phyloP scores from a whole-genome alignment of 2,797 vertebrate species.

The Lepidocolaptes lacrymiger region DNA sequence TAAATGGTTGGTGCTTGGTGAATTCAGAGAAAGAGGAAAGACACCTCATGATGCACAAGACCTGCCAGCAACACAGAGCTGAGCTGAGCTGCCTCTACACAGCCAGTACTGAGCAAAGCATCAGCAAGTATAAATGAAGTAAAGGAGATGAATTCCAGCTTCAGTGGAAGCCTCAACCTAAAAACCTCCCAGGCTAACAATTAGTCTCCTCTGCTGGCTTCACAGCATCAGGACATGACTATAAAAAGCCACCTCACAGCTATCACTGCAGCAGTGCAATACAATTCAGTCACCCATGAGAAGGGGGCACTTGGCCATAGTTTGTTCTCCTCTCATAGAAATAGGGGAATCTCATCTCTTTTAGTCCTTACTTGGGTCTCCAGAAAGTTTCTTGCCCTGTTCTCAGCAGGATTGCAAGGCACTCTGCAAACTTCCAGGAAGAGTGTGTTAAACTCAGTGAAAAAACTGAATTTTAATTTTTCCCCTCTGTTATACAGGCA shows the following conservation, averaged over 20 bases:
- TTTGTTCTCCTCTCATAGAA: neutral
- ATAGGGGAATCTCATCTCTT: neutral
- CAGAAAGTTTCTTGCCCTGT: neutral
- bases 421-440: neutral
- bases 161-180: neutral
- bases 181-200: neutral
- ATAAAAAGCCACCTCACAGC: neutral
- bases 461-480: neutral
- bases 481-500: neutral
- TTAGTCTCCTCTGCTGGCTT: neutral
- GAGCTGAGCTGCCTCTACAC: neutral
- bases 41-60: neutral
- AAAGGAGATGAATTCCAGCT: neutral
- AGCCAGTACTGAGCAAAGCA: neutral
- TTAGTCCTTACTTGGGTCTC: neutral
- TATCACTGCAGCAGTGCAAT: fast-evolving
- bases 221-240: fast-evolving
- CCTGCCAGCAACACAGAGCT: neutral
- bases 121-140: neutral
- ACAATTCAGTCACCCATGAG: neutral
- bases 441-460: neutral
- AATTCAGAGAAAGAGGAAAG: neutral
- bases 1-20: neutral
- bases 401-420: neutral
- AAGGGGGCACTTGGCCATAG: neutral